A percentile compares a stretch with the other conserved stretches of the same genome.
These are phyloP conservation scores for Morinoia aosen DNA, from an alignment of 2,888 invertebrate genomes.

Conservation along the genomic window DNA sequence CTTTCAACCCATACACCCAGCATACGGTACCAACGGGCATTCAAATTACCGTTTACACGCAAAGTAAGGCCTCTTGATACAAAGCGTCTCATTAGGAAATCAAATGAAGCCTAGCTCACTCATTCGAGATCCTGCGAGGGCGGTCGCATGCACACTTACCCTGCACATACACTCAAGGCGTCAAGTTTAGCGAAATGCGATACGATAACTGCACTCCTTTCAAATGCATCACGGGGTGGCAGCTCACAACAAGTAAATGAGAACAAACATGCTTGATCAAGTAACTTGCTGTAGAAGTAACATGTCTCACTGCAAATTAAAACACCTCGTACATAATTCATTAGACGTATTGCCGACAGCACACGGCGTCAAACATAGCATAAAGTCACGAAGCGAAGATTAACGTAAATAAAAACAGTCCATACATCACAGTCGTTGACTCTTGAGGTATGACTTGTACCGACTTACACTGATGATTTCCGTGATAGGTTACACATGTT, in stretches of 20 bases:
- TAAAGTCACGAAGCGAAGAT: not conserved
- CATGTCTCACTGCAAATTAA: not conserved
- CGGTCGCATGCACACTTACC: not conserved
- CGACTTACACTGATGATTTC: not conserved
- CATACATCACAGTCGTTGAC: not conserved
- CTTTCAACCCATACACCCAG: no score
- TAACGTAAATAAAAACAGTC: not conserved
- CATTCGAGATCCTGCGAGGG: not conserved
- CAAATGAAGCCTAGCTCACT: not conserved
- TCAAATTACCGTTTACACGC: not conserved
- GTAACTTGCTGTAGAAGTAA: not conserved
- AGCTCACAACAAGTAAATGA: not conserved
- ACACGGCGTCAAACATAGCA: not conserved
- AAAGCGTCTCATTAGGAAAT: not conserved
- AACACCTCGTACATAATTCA: slow-evolving; percentile 10
- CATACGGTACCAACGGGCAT: not conserved
- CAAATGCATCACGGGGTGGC: not conserved
- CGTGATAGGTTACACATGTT: not conserved
- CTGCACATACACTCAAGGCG: not conserved
- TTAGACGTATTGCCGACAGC: not conserved
- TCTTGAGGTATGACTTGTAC: not conserved
- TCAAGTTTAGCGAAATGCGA: slow-evolving; percentile 2
- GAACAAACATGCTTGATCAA: not conserved
- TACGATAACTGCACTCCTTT: not conserved
- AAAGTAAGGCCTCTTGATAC: not conserved